Conservation (phyloP, 2,888 invertebrate genomes). For the Tridacna crocea region DNA sequence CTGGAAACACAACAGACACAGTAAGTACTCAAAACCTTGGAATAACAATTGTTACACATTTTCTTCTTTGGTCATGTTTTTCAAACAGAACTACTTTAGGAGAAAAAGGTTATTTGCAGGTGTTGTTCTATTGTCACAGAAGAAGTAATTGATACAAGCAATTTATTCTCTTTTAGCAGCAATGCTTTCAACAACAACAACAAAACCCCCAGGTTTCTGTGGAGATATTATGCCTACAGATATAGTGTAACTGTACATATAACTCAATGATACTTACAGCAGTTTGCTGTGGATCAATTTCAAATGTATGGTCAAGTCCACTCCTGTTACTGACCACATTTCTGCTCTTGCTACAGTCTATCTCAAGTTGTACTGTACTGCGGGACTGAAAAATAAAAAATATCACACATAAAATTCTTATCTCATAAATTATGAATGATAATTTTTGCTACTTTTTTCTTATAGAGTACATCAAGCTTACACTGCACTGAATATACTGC, state of each 20-base stretch:
- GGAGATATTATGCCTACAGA: too few relatives aligned
- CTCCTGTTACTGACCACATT: slow-evolving; percentile 74
- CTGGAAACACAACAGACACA: slow-evolving; percentile 33
- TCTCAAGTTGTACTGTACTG: slow-evolving; percentile 68
- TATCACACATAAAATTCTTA: neutral
- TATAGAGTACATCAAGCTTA: too few relatives aligned
- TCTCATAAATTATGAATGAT: too few relatives aligned
- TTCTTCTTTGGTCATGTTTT: too few relatives aligned
- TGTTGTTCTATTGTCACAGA: neutral
- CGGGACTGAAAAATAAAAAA: slow-evolving; percentile 71
- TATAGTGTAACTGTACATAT: too few relatives aligned
- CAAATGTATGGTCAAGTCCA: slow-evolving; percentile 68
- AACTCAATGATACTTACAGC: slow-evolving; percentile 34
- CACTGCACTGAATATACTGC: too few relatives aligned
- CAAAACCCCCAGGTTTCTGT: too few relatives aligned
- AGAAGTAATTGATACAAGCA: neutral
- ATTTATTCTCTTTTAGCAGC: too few relatives aligned
- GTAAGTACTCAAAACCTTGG: neutral
- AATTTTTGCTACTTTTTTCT: too few relatives aligned
- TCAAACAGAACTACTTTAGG: too few relatives aligned
- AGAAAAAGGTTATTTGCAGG: neutral
- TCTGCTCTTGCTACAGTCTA: slow-evolving; percentile 78
- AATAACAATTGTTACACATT: too few relatives aligned
- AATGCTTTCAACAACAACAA: too few relatives aligned
- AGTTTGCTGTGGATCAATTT: slow-evolving; percentile 69